These are phyloP conservation scores for Phasia obesa DNA, from an alignment of 2,888 invertebrate species.

Conservation along the genomic window DNA sequence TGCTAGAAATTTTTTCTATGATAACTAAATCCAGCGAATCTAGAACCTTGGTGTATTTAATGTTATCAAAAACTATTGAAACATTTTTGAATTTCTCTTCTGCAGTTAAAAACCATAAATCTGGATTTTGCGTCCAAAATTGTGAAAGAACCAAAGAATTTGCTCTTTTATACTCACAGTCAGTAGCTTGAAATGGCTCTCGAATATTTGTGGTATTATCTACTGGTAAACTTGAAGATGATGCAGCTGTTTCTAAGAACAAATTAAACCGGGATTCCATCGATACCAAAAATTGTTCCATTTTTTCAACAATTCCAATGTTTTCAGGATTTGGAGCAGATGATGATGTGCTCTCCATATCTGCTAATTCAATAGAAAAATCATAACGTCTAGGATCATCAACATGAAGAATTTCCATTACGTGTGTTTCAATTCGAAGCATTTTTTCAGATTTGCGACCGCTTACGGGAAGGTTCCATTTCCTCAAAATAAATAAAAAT, in stretches of 20 bases:
- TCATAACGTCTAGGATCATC: not conserved
- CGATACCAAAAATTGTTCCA: not conserved
- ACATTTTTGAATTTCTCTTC: not conserved
- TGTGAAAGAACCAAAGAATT: too few relatives aligned
- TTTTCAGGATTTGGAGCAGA: not conserved
- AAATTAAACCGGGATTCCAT: not conserved
- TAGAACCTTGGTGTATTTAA: too few relatives aligned
- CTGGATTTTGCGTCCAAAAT: too few relatives aligned
- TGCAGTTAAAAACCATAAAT: not conserved
- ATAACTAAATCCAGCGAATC: not conserved
- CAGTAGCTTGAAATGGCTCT: too few relatives aligned
- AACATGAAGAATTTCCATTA: not conserved
- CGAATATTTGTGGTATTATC: too few relatives aligned
- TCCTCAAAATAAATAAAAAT: too few relatives aligned
- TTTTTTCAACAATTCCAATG: not conserved
- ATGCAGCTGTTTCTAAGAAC: too few relatives aligned
- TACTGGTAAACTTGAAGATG: too few relatives aligned
- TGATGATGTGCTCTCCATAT: too few relatives aligned
- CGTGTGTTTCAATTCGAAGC: not conserved
- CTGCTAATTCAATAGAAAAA: not conserved
- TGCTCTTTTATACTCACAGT: too few relatives aligned
- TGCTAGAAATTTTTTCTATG: slow-evolving; percentile 6
- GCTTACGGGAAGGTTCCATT: not conserved
- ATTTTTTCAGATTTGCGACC: slow-evolving; percentile 2
- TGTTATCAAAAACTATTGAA: too few relatives aligned